These are phyloP conservation scores for Mormyrops attenuatus DNA, from an alignment of 2,797 vertebrate species.

Conservation along the genomic window DNA sequence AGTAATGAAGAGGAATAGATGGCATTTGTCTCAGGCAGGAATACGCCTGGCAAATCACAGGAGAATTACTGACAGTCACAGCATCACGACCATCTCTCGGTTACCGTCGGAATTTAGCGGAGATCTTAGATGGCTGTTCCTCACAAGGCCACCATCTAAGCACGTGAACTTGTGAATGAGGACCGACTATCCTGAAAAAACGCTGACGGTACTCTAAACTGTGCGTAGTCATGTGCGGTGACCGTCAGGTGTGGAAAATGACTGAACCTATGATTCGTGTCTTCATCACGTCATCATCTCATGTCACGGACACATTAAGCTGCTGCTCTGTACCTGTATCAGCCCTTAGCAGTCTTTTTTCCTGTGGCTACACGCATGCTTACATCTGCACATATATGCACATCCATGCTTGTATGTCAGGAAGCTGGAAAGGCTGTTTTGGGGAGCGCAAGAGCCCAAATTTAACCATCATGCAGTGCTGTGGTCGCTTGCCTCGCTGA, in stretches of 20 bases:
- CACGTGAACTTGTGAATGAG: neutral
- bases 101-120: neutral
- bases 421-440: constrained; percentile 52
- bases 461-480: constrained; percentile 56
- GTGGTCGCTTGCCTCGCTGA: constrained; percentile 56
- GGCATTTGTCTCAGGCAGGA: neutral
- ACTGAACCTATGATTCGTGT: neutral
- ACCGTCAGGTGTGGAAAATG: neutral
- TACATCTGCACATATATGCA: neutral
- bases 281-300: no score
- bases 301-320: neutral
- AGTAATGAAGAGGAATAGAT: neutral
- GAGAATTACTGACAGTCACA: neutral
- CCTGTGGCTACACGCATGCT: neutral
- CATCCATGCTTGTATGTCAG: constrained; percentile 26
- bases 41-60: neutral
- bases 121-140: neutral
- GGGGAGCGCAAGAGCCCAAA: constrained; percentile 55
- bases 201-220: neutral
- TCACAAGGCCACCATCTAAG: neutral
- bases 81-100: neutral
- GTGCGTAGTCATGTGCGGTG: no score
- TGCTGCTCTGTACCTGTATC: no score
- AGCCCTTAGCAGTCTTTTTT: neutral
- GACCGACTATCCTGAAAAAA: neutral